phyloP scores from a whole-genome alignment of 1,140 invertebrate species.

The Drosophila nebulosa region DNA sequence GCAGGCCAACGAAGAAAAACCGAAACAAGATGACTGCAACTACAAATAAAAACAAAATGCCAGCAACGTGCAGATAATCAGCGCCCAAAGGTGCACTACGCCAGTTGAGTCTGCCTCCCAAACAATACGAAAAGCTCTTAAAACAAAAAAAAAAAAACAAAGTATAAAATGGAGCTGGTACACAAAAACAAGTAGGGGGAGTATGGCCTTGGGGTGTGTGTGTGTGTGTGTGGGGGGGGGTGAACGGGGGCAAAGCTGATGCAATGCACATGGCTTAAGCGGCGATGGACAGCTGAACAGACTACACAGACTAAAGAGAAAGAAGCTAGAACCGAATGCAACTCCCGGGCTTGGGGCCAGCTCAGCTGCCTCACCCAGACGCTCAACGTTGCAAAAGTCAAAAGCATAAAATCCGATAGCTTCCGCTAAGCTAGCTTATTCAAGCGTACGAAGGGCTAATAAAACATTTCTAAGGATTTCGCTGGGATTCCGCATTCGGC shows the following conservation, averaged over 20 bases:
- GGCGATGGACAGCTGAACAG: conserved; percentile 47
- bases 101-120: conserved; percentile 17
- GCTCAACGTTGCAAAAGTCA: conserved; percentile 69
- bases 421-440: conserved; percentile 79
- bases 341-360: conserved; percentile 25
- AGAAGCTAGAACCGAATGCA: conserved; percentile 38
- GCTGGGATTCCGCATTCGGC: conserved; percentile 55
- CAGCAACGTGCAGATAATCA: conserved; percentile 66
- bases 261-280: conserved; percentile 66
- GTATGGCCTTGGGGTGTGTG: too few species aligned
- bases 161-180: neutral
- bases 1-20: neutral
- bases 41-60: conserved; percentile 22
- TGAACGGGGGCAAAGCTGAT: conserved; percentile 39
- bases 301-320: neutral
- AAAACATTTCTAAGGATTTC: conserved; percentile 79
- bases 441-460: conserved; percentile 76
- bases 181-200: conserved; percentile 19
- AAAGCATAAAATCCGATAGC: conserved; percentile 78
- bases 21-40: neutral
- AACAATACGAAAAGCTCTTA: conserved; percentile 49
- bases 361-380: conserved; percentile 24
- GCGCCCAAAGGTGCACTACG: conserved; percentile 46
- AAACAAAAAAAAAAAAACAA: conserved; percentile 27
- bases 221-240: neutral